phyloP scores from a whole-genome alignment of 92 coral and sea anemone species.

The Actinernus sp. region DNA sequence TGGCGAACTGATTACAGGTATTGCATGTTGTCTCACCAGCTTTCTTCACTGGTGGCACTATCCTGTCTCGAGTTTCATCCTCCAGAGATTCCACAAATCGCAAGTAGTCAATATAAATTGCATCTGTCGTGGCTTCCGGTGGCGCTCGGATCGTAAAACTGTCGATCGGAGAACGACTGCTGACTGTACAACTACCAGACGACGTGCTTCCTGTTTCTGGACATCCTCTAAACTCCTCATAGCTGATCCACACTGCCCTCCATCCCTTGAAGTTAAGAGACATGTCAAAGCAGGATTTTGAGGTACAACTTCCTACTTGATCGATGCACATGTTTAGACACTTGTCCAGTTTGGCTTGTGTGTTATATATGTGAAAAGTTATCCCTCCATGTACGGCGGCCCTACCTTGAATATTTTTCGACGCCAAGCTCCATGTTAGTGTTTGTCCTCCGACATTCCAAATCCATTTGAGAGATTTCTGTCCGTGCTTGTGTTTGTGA shows the following conservation, averaged over 20 bases:
- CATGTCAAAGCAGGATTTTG: conserved; percentile 18
- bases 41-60: conserved; percentile 31
- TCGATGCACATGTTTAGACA: not conserved
- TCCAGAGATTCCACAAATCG: conserved; percentile 6
- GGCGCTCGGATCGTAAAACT: conserved; percentile 17
- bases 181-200: not conserved
- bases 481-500: not conserved
- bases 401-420: not conserved
- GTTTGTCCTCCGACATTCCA: not conserved
- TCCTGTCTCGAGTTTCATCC: conserved; percentile 3
- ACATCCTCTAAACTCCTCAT: conserved; percentile 21
- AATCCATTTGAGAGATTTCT: not conserved
- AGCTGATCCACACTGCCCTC: conserved; percentile 34
- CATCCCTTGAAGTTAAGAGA: conserved; percentile 43
- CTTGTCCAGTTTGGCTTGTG: not conserved
- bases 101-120: conserved; percentile 8
- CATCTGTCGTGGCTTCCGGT: not conserved
- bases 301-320: not conserved
- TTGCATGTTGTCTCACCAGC: conserved; percentile 5
- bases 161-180: conserved; percentile 1
- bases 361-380: not conserved
- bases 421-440: not conserved
- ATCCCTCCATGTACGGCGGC: not conserved
- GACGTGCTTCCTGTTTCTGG: not conserved
- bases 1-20: conserved; percentile 4